Evolutionary conservation across 1,140 invertebrate species (phyloP), one percentile per base, ranked within the genome.

Genomic region (Samia ricini): DNA sequence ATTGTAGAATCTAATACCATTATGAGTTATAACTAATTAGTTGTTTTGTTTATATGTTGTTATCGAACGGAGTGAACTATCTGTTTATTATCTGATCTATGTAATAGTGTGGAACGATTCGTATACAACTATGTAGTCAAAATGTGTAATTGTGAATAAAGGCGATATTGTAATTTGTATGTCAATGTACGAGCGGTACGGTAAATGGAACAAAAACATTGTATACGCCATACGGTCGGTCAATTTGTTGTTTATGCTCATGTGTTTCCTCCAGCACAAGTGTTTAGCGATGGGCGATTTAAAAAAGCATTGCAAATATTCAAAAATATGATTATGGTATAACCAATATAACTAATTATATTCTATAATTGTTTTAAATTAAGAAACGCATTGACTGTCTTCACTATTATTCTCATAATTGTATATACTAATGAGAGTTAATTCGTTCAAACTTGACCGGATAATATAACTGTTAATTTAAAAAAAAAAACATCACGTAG

Each of bases 181-280:
- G 69, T 68, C 65, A 68, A 71, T 63, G 69, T 42, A 68, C 65
- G 62, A 33, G 56, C 22, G 62, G 62, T 42, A 42, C 33, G 24
- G 56, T 29, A 42, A 33, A n/a, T 60, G 18, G 56, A 60, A 42
- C 18, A 55, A 63, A n/a, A 59, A 67, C 65, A 67, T 67, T 63
- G 61, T 67, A 60, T 54, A 60, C 58, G 56, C 56, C 21, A 56
- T 55, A 22, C 49, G 33, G 15, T 15, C 49, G 33, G 15, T 15
- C 26, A 36, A 50, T 66, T 18, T 58, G 55, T 56, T n/a, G 18
- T 58, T 6, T 33, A 54, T 56, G 56, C 23, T 60, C 24, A 55
- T 55, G 26, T 26, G 52, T 64, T 60, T 52, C 23, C 20, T 23
- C 3, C 23, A 20, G 51, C n/a, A 7, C 19, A 52, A 52, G 1